Base-by-base conservation (phyloP, 2,113 vertebrate species). In the Mirza zaza region DNA sequence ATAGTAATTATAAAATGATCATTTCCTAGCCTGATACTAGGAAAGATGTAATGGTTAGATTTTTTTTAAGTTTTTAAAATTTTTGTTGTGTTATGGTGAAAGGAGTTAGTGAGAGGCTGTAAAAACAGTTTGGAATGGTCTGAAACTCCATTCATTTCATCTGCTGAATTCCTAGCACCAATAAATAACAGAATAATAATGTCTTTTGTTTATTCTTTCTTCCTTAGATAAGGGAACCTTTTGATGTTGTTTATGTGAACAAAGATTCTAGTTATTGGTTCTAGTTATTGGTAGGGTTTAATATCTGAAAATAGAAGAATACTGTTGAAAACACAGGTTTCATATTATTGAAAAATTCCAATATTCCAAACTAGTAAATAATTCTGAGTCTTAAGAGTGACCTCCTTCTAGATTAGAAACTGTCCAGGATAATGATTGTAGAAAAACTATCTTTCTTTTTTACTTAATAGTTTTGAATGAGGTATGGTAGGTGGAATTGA, bases 391-490 rank as follows among this genome's bases (percentile, higher is more conserved):
- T 91, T 83, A 39, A 85, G 32, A 81, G 9, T 67, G 23, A 75
- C 61, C 23, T 81, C 42, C 52, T 8, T 82, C 5, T 95, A 48
- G 50, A 39, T 93, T 90, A 95, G 70, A 90, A 87, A 92, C 67
- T 87, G 76, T 68, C 73, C 90, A 95, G 80, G 70, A 77, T 95
- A 96, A 88, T 85, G 32, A 77, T 65, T 87, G 15, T 50, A 48
- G 50, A 61, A 73, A 90, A 39, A 90, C 8, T 65, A 0, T 27
- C 55, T 55, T 90, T 48, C 52, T 76, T 91, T 85, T 76, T 75
- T 88, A 27, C 11, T 95, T 84, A 97, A 52, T 94, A 59, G 65
- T 91, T 94, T 85, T 93, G 61, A 75, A 45, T 84, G 23, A 75
- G 87, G 18, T 11, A 25, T 59, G n/a, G 17, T 32, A 95, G 48